Conservation (phyloP, 1,140 invertebrate species). For the Drosophila leontia region DNA sequence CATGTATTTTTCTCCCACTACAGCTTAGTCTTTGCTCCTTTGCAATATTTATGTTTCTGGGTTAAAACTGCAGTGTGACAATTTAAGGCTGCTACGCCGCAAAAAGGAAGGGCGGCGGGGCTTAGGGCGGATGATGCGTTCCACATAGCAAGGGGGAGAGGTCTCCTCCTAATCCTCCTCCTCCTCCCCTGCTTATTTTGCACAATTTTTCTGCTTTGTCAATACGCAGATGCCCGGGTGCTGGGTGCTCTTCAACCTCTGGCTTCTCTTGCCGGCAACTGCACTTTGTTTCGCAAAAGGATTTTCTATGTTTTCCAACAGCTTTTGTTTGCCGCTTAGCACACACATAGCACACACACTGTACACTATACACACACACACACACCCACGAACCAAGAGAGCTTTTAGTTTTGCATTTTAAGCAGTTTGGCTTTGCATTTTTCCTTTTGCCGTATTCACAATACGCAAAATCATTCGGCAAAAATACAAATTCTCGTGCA, state of each 20-base stretch:
- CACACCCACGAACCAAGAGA: slow-evolving; percentile 9
- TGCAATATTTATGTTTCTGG: slow-evolving; percentile 77
- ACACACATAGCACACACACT: background rate
- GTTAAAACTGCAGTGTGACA: slow-evolving; percentile 72
- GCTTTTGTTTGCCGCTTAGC: slow-evolving; percentile 78
- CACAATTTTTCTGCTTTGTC: slow-evolving; percentile 60
- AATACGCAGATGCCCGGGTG: slow-evolving; percentile 46
- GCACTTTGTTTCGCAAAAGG: slow-evolving; percentile 76
- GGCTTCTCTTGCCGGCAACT: slow-evolving; percentile 23
- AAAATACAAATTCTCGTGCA: slow-evolving; percentile 65
- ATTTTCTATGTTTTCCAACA: slow-evolving; percentile 78
- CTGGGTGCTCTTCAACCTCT: slow-evolving; percentile 9
- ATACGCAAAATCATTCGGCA: slow-evolving; percentile 68
- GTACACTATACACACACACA: background rate
- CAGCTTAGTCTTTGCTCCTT: background rate
- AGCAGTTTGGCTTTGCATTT: slow-evolving; percentile 76
- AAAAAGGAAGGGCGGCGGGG: background rate
- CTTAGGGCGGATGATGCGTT: slow-evolving; percentile 33
- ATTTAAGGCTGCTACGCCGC: slow-evolving; percentile 45
- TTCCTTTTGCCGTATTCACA: slow-evolving; percentile 46
- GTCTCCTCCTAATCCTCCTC: background rate
- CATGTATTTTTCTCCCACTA: background rate
- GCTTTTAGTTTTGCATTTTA: slow-evolving; percentile 80
- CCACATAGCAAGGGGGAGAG: background rate
- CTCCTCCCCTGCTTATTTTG: slow-evolving; percentile 37